Base-by-base conservation (phyloP, 2,888 invertebrate species). In the Tetragnatha montana region DNA sequence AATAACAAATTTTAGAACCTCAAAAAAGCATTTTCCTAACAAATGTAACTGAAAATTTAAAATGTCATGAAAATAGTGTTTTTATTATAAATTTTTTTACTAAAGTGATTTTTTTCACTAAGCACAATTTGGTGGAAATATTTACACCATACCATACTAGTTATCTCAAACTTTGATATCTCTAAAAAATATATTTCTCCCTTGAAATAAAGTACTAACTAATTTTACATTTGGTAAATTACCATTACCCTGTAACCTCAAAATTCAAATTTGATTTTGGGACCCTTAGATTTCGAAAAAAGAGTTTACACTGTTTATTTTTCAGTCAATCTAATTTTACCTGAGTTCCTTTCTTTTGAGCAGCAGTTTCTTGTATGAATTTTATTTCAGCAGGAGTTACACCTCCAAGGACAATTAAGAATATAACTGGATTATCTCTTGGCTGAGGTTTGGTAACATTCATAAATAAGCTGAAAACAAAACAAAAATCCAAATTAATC, bases 401-500 rank as follows among this genome's bases (percentile, higher is more conserved):
- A 8, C 96, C 96, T 8, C 96, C 96, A 14, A 96, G 93, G 10
- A 96, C 94, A 92, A 95, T 96, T 17, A 96, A 93, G 22, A 96
- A 94, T 87, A 96, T 94, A 49, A 95, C 94, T 0, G 95, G 94
- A 92, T 95, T 95, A 92, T 96, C 96, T 17, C 95, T 93, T 0
- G 96, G 96, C 90, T 95, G 95, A n/a, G 94, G 93, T 88, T 93
- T 94, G 74, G 93, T 95, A 87, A 94, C 94, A 85, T 94, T 94
- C 92, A 94, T 95, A 85, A 96, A 94, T 80, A 96, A 95, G 92
- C 96, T 96, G 94, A n/a, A 93, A 93, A 80, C 22, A 17, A n/a
- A n/a, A n/a, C 21, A 87, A 85, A 73, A 83, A 87, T 51, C 17
- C 60, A 70, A 47, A 49, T 49, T 35, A 35, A 35, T 35, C 35